Conservation (phyloP, 2,888 invertebrate genomes). For the Agriotes lineatus region DNA sequence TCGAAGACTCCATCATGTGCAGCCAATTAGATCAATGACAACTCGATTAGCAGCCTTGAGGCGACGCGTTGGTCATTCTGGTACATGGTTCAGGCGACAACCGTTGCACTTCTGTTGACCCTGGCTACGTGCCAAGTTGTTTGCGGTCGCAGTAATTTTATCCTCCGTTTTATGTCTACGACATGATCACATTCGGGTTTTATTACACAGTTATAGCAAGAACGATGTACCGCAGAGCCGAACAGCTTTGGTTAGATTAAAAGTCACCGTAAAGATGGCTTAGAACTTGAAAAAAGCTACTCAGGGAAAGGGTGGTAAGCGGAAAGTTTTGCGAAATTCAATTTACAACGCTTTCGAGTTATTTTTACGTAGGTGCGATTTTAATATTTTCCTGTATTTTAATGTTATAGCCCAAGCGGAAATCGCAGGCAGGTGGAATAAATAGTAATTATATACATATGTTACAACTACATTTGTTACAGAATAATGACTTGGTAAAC, state of each 20-base stretch:
- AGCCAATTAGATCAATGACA: constrained; percentile 29
- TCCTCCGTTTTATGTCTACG: neutral
- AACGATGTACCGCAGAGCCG: neutral
- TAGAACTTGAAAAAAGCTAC: too few species aligned
- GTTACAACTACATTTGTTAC: too few species aligned
- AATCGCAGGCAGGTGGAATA: too few species aligned
- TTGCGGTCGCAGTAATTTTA: constrained; percentile 8
- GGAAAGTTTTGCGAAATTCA: too few species aligned
- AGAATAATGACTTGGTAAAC: too few species aligned
- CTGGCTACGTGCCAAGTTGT: constrained; percentile 19
- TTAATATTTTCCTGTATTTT: too few species aligned
- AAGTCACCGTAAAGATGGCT: too few species aligned
- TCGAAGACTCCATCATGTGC: neutral
- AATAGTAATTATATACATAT: too few species aligned
- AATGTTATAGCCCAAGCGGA: too few species aligned
- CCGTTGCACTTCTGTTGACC: constrained; percentile 19
- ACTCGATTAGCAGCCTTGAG: constrained; percentile 34
- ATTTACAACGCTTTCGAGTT: too few species aligned
- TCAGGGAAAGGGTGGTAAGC: too few species aligned
- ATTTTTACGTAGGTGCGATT: too few species aligned
- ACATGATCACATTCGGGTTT: neutral
- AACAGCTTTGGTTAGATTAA: neutral
- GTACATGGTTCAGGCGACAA: constrained; percentile 1
- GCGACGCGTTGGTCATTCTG: constrained; percentile 19
- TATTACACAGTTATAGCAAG: neutral